These are phyloP conservation scores for Sturnus vulgaris DNA, from an alignment of 2,113 vertebrate species.

Conservation along the genomic window DNA sequence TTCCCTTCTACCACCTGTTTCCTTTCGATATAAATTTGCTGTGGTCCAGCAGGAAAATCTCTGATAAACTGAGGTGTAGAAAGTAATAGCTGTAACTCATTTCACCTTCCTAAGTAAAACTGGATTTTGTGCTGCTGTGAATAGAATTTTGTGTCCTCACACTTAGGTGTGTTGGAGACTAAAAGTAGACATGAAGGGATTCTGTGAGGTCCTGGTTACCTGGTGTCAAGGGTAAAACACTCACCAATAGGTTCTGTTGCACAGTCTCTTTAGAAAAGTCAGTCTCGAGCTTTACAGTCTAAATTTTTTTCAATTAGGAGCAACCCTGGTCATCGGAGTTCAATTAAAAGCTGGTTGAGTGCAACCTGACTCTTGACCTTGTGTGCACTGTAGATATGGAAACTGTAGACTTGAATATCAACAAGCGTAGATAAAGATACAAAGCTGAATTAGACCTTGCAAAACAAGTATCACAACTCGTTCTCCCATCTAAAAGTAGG, in stretches of 20 bases:
- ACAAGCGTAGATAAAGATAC: not conserved
- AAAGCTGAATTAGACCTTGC: not conserved
- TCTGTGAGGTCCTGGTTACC: not conserved
- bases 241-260: not conserved
- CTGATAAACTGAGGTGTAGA: not conserved
- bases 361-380: not conserved
- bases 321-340: not conserved
- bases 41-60: not conserved
- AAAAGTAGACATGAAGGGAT: not conserved
- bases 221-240: not conserved
- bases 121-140: not conserved
- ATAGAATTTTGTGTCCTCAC: not conserved
- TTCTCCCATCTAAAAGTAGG: not conserved
- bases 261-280: not conserved
- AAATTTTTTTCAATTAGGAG: not conserved
- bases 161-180: not conserved
- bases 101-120: not conserved
- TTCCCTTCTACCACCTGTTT: conserved; percentile 42
- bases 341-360: not conserved
- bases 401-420: not conserved
- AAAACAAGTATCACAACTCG: not conserved
- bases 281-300: not conserved
- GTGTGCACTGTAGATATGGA: not conserved
- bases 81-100: not conserved
- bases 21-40: conserved; percentile 11